Base-by-base conservation (phyloP, 1,140 invertebrate species). In the Atta texana region DNA sequence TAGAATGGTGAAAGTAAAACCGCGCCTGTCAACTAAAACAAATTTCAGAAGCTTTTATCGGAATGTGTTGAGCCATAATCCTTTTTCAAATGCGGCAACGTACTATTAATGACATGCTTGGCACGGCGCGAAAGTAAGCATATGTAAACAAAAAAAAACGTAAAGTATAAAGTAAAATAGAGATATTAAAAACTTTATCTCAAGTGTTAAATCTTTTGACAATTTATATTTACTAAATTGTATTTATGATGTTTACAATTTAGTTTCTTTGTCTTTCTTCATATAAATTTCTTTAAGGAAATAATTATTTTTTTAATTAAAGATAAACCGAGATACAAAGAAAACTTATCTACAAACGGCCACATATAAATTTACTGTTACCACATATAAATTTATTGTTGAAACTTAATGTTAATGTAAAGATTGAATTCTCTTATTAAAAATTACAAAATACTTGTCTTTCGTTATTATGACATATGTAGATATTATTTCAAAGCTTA, bases 1-100 rank as follows among this genome's bases (percentile, higher is more conserved):
- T 72, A 34, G 61, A 86, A 85, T 39, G 82, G 87, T 88, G 89
- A 90, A 91, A 91, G 89, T 90, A 78, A 90, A 90, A 78, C 76
- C 55, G 12, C 57, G 28, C 57, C 53, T 31, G 53, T 34, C 57
- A 18, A 64, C 28, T 49, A 57, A 63, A 55, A 55, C 63, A 16
- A 85, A 57, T 59, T 86, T 82, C 53, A 85, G 28, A 57, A 88
- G 57, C 51, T 68, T 71, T 81, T 71, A 80, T 18, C 12, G 12
- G 44, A 49, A 81, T 44, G 49, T 31, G 6, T 69, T 18, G 34
- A 39, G 10, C 34, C 49, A n/a, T 44, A 14, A 51, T 71, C 55
- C 12, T 59, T 53, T 77, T 49, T 39, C 14, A 34, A 21, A 59
- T 7, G 14, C 57, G 34, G 18, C 57, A 53, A 69, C 74, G 24